A percentile compares a stretch with the other conserved stretches of the same genome.
These are phyloP conservation scores for Kryphioiulus occultus DNA, from an alignment of 2,888 invertebrate species.

Conservation along the genomic window DNA sequence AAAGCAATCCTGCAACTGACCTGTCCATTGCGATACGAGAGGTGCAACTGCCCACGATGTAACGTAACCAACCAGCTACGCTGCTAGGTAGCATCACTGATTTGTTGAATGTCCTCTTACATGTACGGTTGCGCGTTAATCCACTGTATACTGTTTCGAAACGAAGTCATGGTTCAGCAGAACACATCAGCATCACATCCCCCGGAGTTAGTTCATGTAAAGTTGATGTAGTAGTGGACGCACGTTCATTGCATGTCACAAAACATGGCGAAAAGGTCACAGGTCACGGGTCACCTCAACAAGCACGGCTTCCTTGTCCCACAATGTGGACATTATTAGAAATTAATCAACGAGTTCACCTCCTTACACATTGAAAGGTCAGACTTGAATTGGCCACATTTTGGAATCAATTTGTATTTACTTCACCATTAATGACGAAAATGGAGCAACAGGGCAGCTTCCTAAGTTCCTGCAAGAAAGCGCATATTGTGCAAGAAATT, in stretches of 20 bases:
- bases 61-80: not conserved
- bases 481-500: not conserved
- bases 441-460: not conserved
- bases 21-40: not conserved
- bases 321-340: not conserved
- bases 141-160: not conserved
- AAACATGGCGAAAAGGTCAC: too few relatives aligned
- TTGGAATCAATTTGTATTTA: not conserved
- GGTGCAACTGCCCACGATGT: not conserved
- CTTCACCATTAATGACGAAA: not conserved
- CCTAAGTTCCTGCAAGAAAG: not conserved
- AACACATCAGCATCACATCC: not conserved
- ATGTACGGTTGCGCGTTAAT: not conserved
- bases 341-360: conserved; percentile 4
- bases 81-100: not conserved
- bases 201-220: not conserved
- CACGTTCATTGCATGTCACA: not conserved
- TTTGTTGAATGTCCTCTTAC: not conserved
- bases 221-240: not conserved
- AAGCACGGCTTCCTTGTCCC: not conserved
- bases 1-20: not conserved
- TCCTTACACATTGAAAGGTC: not conserved
- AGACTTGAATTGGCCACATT: not conserved
- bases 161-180: not conserved
- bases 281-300: too few relatives aligned